These are phyloP conservation scores for Apolygus lucorum DNA, from an alignment of 1,140 invertebrate genomes.

Conservation along the genomic window DNA sequence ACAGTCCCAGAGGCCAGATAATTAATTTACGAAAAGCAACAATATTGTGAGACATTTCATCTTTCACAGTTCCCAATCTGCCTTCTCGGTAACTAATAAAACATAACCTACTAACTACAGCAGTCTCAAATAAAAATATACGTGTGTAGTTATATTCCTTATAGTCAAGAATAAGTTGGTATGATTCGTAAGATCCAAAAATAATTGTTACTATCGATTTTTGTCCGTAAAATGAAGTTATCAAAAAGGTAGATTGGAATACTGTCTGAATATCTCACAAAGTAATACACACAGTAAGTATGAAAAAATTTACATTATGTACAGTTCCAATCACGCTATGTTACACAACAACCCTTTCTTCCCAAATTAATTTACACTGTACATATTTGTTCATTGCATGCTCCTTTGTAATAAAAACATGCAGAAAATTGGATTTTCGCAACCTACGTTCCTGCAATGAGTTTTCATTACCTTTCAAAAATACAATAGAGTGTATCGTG, in stretches of 20 bases:
- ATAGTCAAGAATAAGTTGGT: too few relatives aligned
- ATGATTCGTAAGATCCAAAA: too few relatives aligned
- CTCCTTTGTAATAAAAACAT: too few relatives aligned
- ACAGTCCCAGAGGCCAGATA: conserved; percentile 25
- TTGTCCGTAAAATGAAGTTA: conserved; percentile 20
- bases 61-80: conserved; percentile 47
- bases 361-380: conserved; percentile 26
- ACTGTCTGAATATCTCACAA: conserved; percentile 32
- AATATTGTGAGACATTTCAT: conserved; percentile 41
- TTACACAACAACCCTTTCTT: conserved; percentile 12
- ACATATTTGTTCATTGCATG: conserved; percentile 23
- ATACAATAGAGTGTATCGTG: too few relatives aligned
- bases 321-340: conserved; percentile 20
- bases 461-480: too few relatives aligned
- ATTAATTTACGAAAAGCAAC: not conserved
- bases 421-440: too few relatives aligned
- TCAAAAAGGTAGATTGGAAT: conserved; percentile 50
- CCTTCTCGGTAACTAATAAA: conserved; percentile 32
- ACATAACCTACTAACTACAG: conserved; percentile 4
- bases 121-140: too few relatives aligned
- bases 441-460: too few relatives aligned
- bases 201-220: too few relatives aligned
- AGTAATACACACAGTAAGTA: not conserved
- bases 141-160: too few relatives aligned
- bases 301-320: conserved; percentile 18